Base-by-base conservation (phyloP, 2,888 invertebrate species). In the Chymomyza fuscimana region DNA sequence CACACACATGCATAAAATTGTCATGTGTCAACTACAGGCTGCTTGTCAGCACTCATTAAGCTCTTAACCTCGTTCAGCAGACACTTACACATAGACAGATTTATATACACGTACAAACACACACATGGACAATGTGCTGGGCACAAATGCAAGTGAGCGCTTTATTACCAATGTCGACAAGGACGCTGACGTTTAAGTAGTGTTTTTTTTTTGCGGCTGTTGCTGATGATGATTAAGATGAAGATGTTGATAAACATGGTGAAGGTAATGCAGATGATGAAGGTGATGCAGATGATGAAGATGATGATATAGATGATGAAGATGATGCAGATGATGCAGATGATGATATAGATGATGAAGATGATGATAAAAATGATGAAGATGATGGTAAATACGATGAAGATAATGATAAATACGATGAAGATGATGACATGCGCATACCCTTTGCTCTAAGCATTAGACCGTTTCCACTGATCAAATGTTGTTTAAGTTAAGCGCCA, bases 91-190 rank as follows among this genome's bases (percentile, higher is more conserved):
- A 67, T 64, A 46, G 64, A 60, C 40, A 64, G 51, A 52, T 22
- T 40, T 52, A 32, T 54, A 12, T 3, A 59, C 40, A 52, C n/a
- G n/a, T 68, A 19, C 69, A 56, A 46, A 50, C 69, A 19, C 70
- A 52, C 32, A 52, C 46, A 61, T 12, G 10, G 25, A 63, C 50
- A 64, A 46, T 60, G 51, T 59, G 67, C 61, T 66, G 70, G 63
- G 22, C 58, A 74, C 67, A 73, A 66, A 79, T 84, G 87, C 74
- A 79, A 77, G 80, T 83, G 87, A 83, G 72, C 82, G 77, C 74
- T 83, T 87, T 87, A 87, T 87, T 87, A 77, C 87, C 87, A 80
- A 85, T 87, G 87, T 87, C 81, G 81, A 81, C 77, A 72, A 56
- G 62, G 64, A 58, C 46, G 61, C 46, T 36, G 58, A 7, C 58